A percentile compares a stretch with the other conserved stretches of the same genome.
These are phyloP conservation scores for Dendroctonus valens DNA, from an alignment of 1,140 invertebrate genomes.

Conservation along the genomic window DNA sequence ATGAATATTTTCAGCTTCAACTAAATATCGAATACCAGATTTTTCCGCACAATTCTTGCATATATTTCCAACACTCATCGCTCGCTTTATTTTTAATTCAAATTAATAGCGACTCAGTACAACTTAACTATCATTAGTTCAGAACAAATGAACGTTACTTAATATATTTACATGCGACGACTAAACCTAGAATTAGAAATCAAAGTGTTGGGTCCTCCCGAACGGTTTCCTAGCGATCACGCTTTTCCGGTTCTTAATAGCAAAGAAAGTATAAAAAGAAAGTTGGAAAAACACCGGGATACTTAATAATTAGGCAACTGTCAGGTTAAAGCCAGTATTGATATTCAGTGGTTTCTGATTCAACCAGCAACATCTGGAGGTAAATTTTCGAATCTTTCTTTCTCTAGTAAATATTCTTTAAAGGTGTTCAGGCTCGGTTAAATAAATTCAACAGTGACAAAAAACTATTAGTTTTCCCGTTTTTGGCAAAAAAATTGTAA, in stretches of 20 bases:
- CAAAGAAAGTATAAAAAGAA: slow-evolving; percentile 20
- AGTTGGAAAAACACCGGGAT: neutral
- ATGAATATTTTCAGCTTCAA: slow-evolving; percentile 36
- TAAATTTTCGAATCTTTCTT: too few relatives aligned
- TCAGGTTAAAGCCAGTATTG: too few relatives aligned
- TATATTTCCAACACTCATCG: slow-evolving; percentile 1
- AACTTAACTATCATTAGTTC: slow-evolving; percentile 1
- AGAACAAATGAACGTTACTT: slow-evolving; percentile 18
- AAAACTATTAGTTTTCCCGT: too few relatives aligned
- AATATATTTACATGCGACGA: slow-evolving; percentile 24
- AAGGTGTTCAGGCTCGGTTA: too few relatives aligned
- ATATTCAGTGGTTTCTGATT: too few relatives aligned
- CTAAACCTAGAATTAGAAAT: slow-evolving; percentile 34
- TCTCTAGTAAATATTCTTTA: too few relatives aligned
- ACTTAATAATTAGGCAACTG: neutral
- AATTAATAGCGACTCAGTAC: neutral
- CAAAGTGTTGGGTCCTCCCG: slow-evolving; percentile 24
- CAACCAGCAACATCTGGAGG: too few relatives aligned
- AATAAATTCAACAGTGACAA: too few relatives aligned
- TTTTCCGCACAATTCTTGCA: slow-evolving; percentile 16
- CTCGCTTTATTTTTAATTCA: neutral
- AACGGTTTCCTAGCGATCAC: slow-evolving; percentile 16
- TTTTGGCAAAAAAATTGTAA: too few relatives aligned
- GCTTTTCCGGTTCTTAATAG: slow-evolving; percentile 30
- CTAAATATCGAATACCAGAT: slow-evolving; percentile 11